Evolutionary conservation across 2,113 vertebrate species (phyloP), one percentile per base, ranked within the genome.

Genomic region (Mesitornis unicolor): DNA sequence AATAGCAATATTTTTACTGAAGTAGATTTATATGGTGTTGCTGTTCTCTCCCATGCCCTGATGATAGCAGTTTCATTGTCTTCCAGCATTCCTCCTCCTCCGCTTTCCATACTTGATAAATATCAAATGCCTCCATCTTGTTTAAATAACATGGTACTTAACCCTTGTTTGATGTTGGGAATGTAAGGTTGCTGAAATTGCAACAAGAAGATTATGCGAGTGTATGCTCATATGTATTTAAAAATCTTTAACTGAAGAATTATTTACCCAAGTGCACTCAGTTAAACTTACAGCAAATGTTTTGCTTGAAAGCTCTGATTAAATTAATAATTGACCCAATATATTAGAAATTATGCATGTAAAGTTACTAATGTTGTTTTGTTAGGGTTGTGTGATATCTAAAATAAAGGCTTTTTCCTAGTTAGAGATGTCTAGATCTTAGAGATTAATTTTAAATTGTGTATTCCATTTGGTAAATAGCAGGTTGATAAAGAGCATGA

Each of bases 111-210:
- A 76, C 61, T 94, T 40, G 3, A 22, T 93, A 91, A 96, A 97
- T 97, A 97, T 96, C 95, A 92, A 96, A 97, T 93, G 53, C 65
- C 70, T 93, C 82, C 94, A 93, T 95, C 95, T 97, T 97, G 93
- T 97, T 97, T 97, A 97, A 98, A 97, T 94, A 96, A 93, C 78
- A 86, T 10, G 43, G 76, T 81, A 75, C 69, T 97, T 98, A 95
- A 94, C 87, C 88, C 93, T 92, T n/a, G 10, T 97, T 97, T 97
- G 95, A 97, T 97, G 95, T 87, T 85, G 79, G 83, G 69, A 98
- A 96, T 65, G 69, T 80, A 83, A 63, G 68, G 54, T 35, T 94
- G 70, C 67, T 97, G 84, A 97, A 97, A 96, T 96, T 95, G 90
- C 68, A 89, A n/a, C 77, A 89, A 94, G 90, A 54, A 95, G 53